These are phyloP conservation scores for Luperina nickerlii DNA, from an alignment of 2,888 invertebrate genomes.

Conservation along the genomic window DNA sequence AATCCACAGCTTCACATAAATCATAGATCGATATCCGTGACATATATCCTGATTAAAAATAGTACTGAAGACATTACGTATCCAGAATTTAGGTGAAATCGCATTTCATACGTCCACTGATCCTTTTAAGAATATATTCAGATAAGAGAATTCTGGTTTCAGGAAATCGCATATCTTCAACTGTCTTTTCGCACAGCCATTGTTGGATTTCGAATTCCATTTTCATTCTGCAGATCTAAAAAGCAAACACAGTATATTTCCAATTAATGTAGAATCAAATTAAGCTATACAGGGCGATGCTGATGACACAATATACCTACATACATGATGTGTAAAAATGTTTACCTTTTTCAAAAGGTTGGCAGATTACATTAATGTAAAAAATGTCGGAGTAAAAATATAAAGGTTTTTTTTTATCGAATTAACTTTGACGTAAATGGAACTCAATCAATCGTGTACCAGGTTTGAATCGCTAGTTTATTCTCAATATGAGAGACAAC, in stretches of 20 bases:
- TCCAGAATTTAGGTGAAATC: conserved; percentile 42
- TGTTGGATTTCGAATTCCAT: conserved; percentile 44
- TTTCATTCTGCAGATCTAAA: neutral
- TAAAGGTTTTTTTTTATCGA: conserved; percentile 25
- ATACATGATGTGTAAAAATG: neutral
- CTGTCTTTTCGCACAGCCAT: conserved; percentile 36
- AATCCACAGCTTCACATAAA: neutral
- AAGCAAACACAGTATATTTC: neutral
- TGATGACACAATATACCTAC: neutral
- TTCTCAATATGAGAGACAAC: neutral
- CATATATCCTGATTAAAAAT: conserved; percentile 11
- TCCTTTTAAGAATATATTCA: conserved; percentile 48
- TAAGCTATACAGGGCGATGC: neutral
- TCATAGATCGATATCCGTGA: too few species aligned
- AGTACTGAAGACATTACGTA: conserved; percentile 29
- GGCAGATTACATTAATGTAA: conserved; percentile 12
- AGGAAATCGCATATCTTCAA: conserved; percentile 52
- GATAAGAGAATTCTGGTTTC: conserved; percentile 38
- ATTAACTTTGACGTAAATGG: conserved; percentile 39
- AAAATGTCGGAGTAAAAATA: conserved; percentile 29
- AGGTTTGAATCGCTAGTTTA: conserved; percentile 20
- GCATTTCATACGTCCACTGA: conserved; percentile 34
- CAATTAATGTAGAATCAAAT: conserved; percentile 28
- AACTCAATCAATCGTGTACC: conserved; percentile 36
- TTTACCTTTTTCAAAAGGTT: conserved; percentile 24